These are phyloP conservation scores for Papilio protenor DNA, from an alignment of 2,888 invertebrate genomes.

Conservation along the genomic window DNA sequence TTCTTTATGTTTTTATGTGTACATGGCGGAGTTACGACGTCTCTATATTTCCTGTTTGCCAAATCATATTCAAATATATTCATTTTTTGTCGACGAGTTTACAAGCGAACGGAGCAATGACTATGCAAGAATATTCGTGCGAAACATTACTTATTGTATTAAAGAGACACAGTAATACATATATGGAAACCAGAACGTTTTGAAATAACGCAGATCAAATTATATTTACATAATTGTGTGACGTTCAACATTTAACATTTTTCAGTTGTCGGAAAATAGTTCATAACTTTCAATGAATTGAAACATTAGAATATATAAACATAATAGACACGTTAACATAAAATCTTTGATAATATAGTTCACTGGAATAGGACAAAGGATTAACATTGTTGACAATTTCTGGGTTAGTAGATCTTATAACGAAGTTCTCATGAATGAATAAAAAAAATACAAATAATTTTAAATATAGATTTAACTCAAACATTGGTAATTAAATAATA, in stretches of 20 bases:
- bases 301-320: background rate
- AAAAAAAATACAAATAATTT: background rate
- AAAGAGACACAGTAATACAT: background rate
- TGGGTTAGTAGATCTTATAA: background rate
- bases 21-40: conserved; percentile 60
- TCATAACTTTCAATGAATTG: background rate
- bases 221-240: background rate
- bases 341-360: background rate
- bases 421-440: background rate
- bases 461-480: conserved; percentile 2
- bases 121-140: conserved; percentile 41
- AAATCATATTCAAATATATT: conserved; percentile 81
- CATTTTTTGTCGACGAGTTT: conserved; percentile 77
- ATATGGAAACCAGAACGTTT: conserved; percentile 2
- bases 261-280: background rate
- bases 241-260: background rate
- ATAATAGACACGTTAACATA: background rate
- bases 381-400: background rate
- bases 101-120: conserved; percentile 52
- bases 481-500: background rate
- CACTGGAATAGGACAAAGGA: background rate
- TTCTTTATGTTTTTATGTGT: conserved; percentile 55
- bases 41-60: conserved; percentile 78
- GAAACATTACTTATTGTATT: conserved; percentile 39
- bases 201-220: background rate